phyloP scores from a whole-genome alignment of 2,888 invertebrate genomes.

The Tachina lurida region DNA sequence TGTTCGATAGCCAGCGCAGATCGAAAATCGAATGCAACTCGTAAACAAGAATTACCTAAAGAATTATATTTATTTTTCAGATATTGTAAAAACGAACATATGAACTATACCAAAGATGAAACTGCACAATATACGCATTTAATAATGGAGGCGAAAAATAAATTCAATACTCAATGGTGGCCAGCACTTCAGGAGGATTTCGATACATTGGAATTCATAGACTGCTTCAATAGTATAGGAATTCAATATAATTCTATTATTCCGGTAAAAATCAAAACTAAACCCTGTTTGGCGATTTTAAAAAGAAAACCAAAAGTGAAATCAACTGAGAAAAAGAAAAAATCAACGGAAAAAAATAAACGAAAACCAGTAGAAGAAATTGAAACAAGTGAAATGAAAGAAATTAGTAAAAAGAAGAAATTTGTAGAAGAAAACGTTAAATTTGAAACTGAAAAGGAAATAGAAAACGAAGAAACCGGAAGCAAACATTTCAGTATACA shows the following conservation, averaged over 20 bases:
- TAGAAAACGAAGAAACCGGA: neutral
- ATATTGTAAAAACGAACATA: constrained; percentile 92
- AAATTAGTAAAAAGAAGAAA: neutral
- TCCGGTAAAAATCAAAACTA: constrained; percentile 91
- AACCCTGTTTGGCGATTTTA: constrained; percentile 91
- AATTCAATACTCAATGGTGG: constrained; percentile 88
- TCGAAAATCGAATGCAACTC: no score
- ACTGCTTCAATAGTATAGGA: constrained; percentile 92
- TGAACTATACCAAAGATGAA: constrained; percentile 86
- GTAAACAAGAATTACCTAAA: neutral
- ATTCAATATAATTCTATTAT: constrained; percentile 91
- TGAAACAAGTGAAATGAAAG: constrained; percentile 1
- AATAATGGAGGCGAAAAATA: constrained; percentile 91
- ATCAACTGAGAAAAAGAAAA: constrained; percentile 8
- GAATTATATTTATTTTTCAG: constrained; percentile 78
- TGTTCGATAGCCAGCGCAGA: no score
- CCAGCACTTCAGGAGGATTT: constrained; percentile 89
- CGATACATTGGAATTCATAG: constrained; percentile 89
- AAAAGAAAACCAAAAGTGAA: constrained; percentile 84
- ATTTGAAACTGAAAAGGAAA: neutral
- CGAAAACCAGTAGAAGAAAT: neutral
- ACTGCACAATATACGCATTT: constrained; percentile 90
- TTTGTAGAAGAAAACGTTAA: neutral
- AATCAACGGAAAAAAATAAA: neutral
- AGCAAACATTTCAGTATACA: constrained; percentile 24